phyloP scores from a whole-genome alignment of 2,888 invertebrate genomes.

The Tigriopus californicus region DNA sequence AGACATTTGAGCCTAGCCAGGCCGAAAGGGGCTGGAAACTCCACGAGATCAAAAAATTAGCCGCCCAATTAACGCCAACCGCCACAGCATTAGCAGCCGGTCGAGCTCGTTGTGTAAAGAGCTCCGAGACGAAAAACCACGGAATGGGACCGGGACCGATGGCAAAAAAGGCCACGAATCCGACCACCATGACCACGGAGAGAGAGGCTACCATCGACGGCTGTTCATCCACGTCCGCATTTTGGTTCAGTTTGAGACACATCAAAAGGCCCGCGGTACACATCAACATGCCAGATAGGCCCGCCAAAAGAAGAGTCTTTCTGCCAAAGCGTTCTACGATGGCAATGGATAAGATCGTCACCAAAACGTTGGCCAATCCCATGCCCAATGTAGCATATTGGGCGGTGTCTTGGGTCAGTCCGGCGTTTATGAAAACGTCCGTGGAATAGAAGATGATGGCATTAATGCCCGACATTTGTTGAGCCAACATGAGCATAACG shows the following conservation, averaged over 20 bases:
- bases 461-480: conserved; percentile 70
- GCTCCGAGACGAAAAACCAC: conserved; percentile 75
- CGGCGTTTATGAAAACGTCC: conserved; percentile 49
- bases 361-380: conserved; percentile 62
- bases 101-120: conserved; percentile 62
- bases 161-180: conserved; percentile 72
- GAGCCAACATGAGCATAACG: conserved; percentile 62
- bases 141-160: conserved; percentile 78
- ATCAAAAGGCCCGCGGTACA: conserved; percentile 48
- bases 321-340: conserved; percentile 64
- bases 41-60: conserved; percentile 60
- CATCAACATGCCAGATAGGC: conserved; percentile 57
- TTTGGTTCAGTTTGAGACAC: conserved; percentile 32
- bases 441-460: conserved; percentile 55
- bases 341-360: conserved; percentile 60
- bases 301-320: conserved; percentile 55
- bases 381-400: conserved; percentile 66
- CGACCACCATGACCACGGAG: conserved; percentile 52
- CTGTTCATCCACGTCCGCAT: conserved; percentile 20
- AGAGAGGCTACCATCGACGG: conserved; percentile 39
- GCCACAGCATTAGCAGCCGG: conserved; percentile 72
- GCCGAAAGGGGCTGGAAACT: conserved; percentile 41
- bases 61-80: conserved; percentile 67
- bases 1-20: conserved; percentile 45
- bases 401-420: conserved; percentile 39